Base-by-base conservation (phyloP, 2,888 invertebrate species). In the Sarcophaga caerulescens region DNA sequence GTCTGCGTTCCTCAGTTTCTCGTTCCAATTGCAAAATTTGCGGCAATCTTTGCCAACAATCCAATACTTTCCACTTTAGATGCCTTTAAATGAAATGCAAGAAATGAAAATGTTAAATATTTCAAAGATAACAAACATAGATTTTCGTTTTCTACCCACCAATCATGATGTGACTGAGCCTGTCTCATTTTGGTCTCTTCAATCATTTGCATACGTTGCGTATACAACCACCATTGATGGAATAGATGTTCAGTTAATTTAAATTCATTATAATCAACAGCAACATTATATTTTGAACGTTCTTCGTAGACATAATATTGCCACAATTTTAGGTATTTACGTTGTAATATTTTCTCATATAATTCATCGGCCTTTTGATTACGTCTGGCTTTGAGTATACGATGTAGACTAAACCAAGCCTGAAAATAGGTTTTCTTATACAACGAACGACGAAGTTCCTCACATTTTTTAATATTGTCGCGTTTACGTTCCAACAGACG, bases 201-300 rank as follows among this genome's bases (percentile, higher is more conserved):
- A 84, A 94, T 93, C 69, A 94, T 91, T 89, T 93, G 94, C 59
- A 94, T 89, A 35, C 94, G 90, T 8, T 92, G 90, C 0, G 94
- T 92, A 23, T 93, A 93, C 66, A 92, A 91, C 3, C 93, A 91
- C 93, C 96, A 95, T 81, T 92, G 92, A 57, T 93, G 92, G 73
- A 96, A 94, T 70, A 93, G 93, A 63, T 93, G 89, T 73, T 94
- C 94, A 68, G 94, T 93, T n/a, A 95, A 89, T 88, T 94, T 95
- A 80, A 96, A 93, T 85, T 96, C 96, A 88, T 95, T 95, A 92
- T 95, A 95, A 91, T 97, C 97, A 79, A 95, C 94, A 4, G 97
- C 96, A 1, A 96, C 96, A 93, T 96, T 95, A 89, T 94, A 93
- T 90, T 95, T 95, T 87, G 94, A 93, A 60, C 90, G 90, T 75